These are phyloP conservation scores for Poeciliopsis paucimaculata DNA, from an alignment of 2,797 vertebrate species.

Conservation along the genomic window DNA sequence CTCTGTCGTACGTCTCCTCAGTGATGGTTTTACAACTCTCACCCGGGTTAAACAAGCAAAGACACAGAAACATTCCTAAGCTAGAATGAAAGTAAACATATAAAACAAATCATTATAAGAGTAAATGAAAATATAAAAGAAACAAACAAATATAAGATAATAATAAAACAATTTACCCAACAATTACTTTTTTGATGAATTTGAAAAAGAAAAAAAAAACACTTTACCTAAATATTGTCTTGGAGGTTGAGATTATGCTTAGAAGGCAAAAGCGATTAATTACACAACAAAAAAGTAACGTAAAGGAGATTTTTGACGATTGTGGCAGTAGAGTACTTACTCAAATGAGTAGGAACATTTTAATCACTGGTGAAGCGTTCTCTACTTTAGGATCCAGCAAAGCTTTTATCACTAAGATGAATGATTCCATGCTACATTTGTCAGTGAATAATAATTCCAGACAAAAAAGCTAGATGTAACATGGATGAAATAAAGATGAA, in stretches of 20 bases:
- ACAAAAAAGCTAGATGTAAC: not conserved
- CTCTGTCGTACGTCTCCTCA: too few relatives aligned
- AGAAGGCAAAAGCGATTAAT: conserved; percentile 22
- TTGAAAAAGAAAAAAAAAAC: conserved; percentile 13
- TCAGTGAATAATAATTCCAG: not conserved
- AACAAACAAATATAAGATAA: too few relatives aligned
- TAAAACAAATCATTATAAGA: too few relatives aligned
- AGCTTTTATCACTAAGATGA: not conserved
- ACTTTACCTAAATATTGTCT: conserved; percentile 30
- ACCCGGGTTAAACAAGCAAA: too few relatives aligned
- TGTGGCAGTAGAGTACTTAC: conserved; percentile 45
- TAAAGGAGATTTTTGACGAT: conserved; percentile 70
- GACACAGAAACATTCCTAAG: too few relatives aligned
- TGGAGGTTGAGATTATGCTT: conserved; percentile 37
- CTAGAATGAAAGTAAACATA: too few relatives aligned
- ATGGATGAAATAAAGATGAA: not conserved
- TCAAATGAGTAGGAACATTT: conserved; percentile 14
- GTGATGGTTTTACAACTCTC: too few relatives aligned
- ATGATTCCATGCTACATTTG: not conserved
- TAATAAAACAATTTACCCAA: too few relatives aligned
- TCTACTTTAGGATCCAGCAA: not conserved
- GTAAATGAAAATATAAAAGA: too few relatives aligned
- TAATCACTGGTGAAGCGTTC: not conserved
- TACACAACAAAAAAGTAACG: conserved; percentile 45
- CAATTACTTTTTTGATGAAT: conserved; percentile 4